phyloP scores from a whole-genome alignment of 2,797 vertebrate species.

The Chaetodon trifasciatus region DNA sequence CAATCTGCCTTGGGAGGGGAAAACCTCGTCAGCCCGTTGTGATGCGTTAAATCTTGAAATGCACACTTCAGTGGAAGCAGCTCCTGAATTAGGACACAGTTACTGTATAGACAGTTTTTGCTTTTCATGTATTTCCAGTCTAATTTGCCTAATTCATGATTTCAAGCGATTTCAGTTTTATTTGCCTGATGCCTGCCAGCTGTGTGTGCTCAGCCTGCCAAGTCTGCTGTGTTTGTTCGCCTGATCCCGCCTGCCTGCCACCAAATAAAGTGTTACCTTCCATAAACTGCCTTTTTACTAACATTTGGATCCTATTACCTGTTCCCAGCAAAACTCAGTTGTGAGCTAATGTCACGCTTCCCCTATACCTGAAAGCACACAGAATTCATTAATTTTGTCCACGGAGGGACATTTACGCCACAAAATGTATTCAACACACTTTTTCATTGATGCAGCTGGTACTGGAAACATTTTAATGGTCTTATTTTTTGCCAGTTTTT shows the following conservation, averaged over 20 bases:
- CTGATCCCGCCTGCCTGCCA: conserved; percentile 43
- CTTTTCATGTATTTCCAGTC: conserved; percentile 15
- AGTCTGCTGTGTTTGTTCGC: conserved; percentile 51
- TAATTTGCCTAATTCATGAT: conserved; percentile 32
- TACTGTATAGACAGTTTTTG: neutral
- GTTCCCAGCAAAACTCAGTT: conserved; percentile 22
- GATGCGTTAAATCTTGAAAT: conserved; percentile 12
- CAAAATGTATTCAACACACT: conserved; percentile 3
- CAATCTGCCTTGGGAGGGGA: neutral
- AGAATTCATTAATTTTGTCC: conserved; percentile 8
- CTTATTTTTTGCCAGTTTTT: conserved; percentile 3
- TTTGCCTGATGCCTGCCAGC: conserved; percentile 54
- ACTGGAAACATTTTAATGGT: neutral
- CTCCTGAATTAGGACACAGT: conserved; percentile 16
- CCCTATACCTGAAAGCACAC: conserved; percentile 2
- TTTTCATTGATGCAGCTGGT: neutral
- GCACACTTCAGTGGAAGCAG: neutral
- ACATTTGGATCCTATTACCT: conserved; percentile 21
- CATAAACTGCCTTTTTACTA: conserved; percentile 31
- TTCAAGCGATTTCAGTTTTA: conserved; percentile 16
- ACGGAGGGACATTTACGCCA: neutral
- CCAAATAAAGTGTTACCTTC: conserved; percentile 32
- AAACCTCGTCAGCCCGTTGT: neutral
- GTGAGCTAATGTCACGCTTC: conserved; percentile 19
- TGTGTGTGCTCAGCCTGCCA: conserved; percentile 49